These are phyloP conservation scores for Trachops cirrhosus DNA, from an alignment of 2,797 vertebrate species.

Conservation along the genomic window DNA sequence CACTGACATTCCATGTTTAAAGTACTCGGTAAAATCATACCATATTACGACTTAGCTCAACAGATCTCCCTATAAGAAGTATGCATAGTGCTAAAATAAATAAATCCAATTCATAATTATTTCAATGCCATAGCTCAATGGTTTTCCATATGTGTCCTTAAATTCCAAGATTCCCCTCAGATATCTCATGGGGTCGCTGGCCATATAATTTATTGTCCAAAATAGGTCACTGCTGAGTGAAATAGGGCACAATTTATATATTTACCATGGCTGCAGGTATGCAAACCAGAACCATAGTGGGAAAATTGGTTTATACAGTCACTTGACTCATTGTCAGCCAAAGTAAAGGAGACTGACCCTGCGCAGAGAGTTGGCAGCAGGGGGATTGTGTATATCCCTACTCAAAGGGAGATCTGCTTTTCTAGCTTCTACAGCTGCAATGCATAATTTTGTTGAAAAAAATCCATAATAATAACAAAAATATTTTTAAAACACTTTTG, in stretches of 20 bases:
- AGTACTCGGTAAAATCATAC: background rate
- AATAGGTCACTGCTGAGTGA: background rate
- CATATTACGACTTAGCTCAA: background rate
- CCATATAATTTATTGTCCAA: background rate
- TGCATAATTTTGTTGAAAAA: background rate
- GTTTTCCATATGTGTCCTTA: background rate
- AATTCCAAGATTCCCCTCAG: background rate
- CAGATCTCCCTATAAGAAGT: background rate
- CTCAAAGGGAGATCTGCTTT: background rate
- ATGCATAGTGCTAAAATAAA: background rate
- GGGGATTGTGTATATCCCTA: background rate
- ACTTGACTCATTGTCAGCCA: no score
- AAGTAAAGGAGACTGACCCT: background rate
- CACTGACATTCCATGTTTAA: background rate
- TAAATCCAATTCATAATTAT: background rate
- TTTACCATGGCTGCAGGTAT: background rate
- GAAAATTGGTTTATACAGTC: background rate
- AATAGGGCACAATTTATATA: background rate
- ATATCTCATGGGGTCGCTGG: background rate
- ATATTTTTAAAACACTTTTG: background rate
- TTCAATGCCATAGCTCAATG: background rate
- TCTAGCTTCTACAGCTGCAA: background rate
- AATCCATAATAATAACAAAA: background rate
- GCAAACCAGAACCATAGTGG: background rate
- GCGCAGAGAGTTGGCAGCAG: background rate